These are phyloP conservation scores for Silurus lanzhouensis DNA, from an alignment of 2,797 vertebrate species.

Conservation along the genomic window DNA sequence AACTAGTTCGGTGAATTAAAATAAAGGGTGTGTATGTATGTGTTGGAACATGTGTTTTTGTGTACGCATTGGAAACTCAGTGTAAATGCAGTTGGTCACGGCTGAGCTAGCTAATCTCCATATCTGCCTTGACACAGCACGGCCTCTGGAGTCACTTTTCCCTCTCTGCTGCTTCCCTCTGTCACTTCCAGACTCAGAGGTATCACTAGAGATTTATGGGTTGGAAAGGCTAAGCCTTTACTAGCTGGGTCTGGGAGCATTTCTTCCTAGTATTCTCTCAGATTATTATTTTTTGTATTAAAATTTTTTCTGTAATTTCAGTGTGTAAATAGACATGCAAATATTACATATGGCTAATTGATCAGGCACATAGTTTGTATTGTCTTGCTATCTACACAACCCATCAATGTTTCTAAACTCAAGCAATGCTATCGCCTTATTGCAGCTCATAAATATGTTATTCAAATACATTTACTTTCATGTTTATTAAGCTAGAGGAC, in stretches of 20 bases:
- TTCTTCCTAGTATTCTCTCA: not conserved
- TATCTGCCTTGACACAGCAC: slow-evolving; percentile 74
- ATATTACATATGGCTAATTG: not conserved
- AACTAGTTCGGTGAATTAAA: not conserved
- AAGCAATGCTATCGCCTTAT: not conserved
- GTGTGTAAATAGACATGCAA: not conserved
- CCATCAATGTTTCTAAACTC: not conserved
- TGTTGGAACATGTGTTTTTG: slow-evolving; percentile 3
- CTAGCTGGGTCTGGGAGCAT: not conserved
- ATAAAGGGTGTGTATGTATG: slow-evolving; percentile 8
- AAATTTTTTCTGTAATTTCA: not conserved
- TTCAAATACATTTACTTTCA: not conserved
- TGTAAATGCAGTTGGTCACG: slow-evolving; percentile 60
- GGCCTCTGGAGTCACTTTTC: slow-evolving; percentile 73
- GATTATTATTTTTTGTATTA: not conserved
- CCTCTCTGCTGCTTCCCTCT: slow-evolving; percentile 54
- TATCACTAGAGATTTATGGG: slow-evolving; percentile 12
- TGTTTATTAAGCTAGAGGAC: not conserved
- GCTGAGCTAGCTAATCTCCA: slow-evolving; percentile 75
- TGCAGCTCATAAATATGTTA: not conserved
- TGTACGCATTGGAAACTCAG: not conserved
- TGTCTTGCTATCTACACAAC: not conserved
- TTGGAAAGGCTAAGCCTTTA: not conserved
- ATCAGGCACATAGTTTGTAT: not conserved
- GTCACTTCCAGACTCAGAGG: slow-evolving; percentile 45